Conservation (phyloP, 2,113 vertebrate genomes). For the Sinocyclocheilus anshuiensis region DNA sequence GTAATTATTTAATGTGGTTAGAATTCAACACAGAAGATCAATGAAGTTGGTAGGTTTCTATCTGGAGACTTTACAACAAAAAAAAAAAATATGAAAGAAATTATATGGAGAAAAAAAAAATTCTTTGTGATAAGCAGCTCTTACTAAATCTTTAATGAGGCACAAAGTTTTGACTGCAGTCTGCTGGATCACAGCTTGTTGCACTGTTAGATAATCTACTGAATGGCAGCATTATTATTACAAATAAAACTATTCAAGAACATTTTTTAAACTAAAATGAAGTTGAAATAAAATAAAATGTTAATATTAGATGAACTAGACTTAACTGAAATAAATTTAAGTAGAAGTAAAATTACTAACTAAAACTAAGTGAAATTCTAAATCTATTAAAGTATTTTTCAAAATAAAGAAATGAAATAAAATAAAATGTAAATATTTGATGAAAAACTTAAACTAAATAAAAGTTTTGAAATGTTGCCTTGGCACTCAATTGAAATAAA, state of each 20-base stretch:
- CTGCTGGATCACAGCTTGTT: not conserved
- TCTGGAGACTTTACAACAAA: not conserved
- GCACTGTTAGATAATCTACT: not conserved
- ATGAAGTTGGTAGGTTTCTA: not conserved
- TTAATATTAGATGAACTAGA: not conserved
- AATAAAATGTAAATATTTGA: not conserved
- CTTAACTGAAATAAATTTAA: too few species aligned
- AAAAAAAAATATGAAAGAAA: not conserved
- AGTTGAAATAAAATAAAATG: not conserved
- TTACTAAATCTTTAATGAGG: not conserved
- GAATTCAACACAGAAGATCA: slow-evolving; percentile 46
- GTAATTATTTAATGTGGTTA: slow-evolving; percentile 52
- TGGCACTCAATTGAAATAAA: not conserved
- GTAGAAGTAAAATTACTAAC: too few species aligned
- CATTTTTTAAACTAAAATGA: not conserved
- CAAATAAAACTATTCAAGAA: not conserved
- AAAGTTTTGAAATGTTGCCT: not conserved
- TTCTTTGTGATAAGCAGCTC: not conserved
- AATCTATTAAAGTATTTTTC: too few species aligned
- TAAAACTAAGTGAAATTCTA: too few species aligned
- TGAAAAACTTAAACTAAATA: too few species aligned
- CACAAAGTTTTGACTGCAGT: not conserved
- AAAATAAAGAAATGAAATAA: not conserved
- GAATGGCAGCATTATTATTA: not conserved
- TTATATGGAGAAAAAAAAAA: not conserved